Conservation (phyloP, 2,888 invertebrate genomes). For the Campaea margaritaria region DNA sequence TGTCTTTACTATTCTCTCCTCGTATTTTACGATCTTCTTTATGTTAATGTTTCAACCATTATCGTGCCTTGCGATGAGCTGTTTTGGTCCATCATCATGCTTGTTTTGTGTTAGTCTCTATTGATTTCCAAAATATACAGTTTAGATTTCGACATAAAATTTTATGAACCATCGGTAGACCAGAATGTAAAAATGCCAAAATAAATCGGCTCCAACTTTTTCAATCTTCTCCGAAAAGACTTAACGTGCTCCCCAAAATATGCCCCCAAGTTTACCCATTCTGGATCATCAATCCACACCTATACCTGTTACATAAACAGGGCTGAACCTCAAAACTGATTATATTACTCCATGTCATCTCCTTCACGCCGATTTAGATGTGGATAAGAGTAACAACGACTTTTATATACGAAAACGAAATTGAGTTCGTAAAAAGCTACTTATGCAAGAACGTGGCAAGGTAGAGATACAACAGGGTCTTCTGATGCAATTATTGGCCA, state of each 20-base stretch:
- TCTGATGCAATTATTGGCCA: not conserved
- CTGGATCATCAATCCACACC: conserved; percentile 4
- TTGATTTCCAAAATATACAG: not conserved
- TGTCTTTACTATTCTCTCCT: too few relatives aligned
- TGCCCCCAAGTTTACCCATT: conserved; percentile 13
- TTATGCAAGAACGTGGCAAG: conserved; percentile 25
- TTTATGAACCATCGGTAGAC: too few relatives aligned
- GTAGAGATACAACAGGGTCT: not conserved
- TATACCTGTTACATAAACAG: not conserved
- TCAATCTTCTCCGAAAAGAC: conserved; percentile 10
- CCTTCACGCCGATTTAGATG: conserved; percentile 19
- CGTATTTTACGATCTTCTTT: too few relatives aligned
- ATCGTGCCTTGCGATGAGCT: too few relatives aligned
- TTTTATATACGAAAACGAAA: conserved; percentile 24
- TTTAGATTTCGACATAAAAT: too few relatives aligned
- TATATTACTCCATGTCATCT: conserved; percentile 25
- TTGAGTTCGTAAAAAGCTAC: conserved; percentile 19
- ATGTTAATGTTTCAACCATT: too few relatives aligned
- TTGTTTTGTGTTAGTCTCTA: not conserved
- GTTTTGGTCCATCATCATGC: not conserved
- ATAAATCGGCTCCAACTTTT: conserved; percentile 16
- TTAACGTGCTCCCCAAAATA: conserved; percentile 10
- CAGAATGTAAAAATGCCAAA: too few relatives aligned
- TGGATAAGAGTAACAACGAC: conserved; percentile 15
- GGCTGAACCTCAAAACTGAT: conserved; percentile 18